Conservation (phyloP, 2,888 invertebrate species). For the Archips xylosteana region DNA sequence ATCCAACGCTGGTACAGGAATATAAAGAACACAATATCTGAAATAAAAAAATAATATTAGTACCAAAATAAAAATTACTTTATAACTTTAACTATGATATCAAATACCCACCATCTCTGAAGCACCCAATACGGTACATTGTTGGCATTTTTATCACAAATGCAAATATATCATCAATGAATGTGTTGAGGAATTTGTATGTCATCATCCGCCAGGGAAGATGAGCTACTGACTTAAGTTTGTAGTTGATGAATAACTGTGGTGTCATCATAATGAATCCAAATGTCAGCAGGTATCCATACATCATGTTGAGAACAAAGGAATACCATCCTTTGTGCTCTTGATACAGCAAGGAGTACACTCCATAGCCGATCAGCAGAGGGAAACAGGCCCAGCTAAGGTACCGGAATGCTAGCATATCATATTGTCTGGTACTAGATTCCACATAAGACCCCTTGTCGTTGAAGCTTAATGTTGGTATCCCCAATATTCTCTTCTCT, state of each 20-base stretch:
- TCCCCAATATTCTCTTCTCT: conserved; percentile 90
- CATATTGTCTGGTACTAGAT: conserved; percentile 97
- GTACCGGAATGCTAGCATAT: conserved; percentile 97
- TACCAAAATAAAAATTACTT: not conserved
- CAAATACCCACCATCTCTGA: conserved; percentile 92
- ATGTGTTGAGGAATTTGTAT: conserved; percentile 99
- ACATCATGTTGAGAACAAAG: conserved; percentile 97
- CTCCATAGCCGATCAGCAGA: conserved; percentile 95
- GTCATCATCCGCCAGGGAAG: conserved; percentile 99
- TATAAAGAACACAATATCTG: conserved; percentile 99
- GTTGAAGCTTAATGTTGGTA: conserved; percentile 92
- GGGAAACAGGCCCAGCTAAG: conserved; percentile 98
- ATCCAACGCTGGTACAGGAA: conserved; percentile 99
- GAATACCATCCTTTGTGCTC: conserved; percentile 99
- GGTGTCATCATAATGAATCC: conserved; percentile 99
- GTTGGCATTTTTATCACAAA: conserved; percentile 99
- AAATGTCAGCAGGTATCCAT: conserved; percentile 98
- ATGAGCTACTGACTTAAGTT: conserved; percentile 99
- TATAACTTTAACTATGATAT: conserved; percentile 1
- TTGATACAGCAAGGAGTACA: conserved; percentile 97
- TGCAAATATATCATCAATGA: conserved; percentile 99
- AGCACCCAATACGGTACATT: conserved; percentile 98
- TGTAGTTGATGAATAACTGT: conserved; percentile 99
- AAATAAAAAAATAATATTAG: conserved; percentile 55
- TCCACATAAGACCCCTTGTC: conserved; percentile 99